Evolutionary conservation across 2,113 vertebrate species (phyloP), one percentile per base, ranked within the genome.

Genomic region (Corvus moneduloides): DNA sequence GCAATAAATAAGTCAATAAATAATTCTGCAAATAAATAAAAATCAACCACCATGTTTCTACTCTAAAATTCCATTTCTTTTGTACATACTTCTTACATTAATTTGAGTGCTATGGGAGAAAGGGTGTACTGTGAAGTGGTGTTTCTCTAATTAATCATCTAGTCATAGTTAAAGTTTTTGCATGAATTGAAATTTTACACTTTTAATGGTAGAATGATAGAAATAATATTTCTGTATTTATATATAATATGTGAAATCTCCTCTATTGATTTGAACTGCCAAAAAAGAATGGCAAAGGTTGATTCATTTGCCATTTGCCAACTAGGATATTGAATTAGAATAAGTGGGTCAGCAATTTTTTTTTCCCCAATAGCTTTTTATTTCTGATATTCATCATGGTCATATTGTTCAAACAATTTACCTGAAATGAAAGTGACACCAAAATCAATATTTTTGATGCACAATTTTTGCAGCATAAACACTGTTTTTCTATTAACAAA

Each of bases 301-400:
- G 95, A 97, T 98, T 97, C 95, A 96, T 97, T 93, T 20, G 28
- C 96, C 84, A 41, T 97, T 98, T 97, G 97, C 94, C 94, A 95
- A 48, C 90, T 79, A 91, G 89, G 75, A 94, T 97, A 96, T 95
- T 95, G 93, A 97, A 96, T 97, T 95, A 94, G 94, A 97, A 97
- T 74, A 86, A 90, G 97, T 90, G 97, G 97, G 97, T 99, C 99
- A 99, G 98, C 98, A 89, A 74, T 98, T 98, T 98, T 98, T 98
- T 96, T 91, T 90, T 98, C 94, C 94, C 95, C 35, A 22, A 96
- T 97, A 93, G 93, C 96, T 97, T 94, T 98, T 98, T 97, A 97
- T 98, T 98, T 98, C 98, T 98, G 97, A 98, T 98, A 98, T 98
- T 99, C 98, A 98, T 99, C 98, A 98, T 91, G 95, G 98, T 97